phyloP scores from a whole-genome alignment of 1,140 invertebrate species.

The Aricia agestis region DNA sequence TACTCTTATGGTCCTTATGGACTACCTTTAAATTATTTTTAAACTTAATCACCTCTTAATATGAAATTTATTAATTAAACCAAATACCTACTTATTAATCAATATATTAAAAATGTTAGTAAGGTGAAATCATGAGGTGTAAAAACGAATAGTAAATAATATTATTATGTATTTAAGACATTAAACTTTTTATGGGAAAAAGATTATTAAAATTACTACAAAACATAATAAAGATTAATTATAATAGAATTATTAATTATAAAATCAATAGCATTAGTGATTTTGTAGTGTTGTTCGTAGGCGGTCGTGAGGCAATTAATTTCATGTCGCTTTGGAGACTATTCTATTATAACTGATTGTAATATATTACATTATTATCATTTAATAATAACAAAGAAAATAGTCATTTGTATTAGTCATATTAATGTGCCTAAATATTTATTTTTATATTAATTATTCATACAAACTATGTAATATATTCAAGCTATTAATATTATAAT shows the following conservation, averaged over 20 bases:
- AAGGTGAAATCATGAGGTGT: too few species aligned
- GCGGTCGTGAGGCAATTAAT: slow-evolving; percentile 7
- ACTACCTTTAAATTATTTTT: not conserved
- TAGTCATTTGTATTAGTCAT: not conserved
- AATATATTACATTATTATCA: slow-evolving; percentile 7
- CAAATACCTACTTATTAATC: not conserved
- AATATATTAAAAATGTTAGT: too few species aligned
- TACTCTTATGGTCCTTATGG: not conserved
- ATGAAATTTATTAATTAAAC: not conserved
- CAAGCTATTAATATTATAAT: not conserved
- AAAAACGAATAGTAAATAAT: too few species aligned
- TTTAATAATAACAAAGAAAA: not conserved
- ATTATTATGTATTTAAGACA: too few species aligned
- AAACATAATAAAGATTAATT: not conserved
- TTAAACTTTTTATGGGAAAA: not conserved
- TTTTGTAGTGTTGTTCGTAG: not conserved
- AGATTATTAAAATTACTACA: not conserved
- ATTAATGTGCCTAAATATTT: slow-evolving; percentile 1
- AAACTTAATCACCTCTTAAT: not conserved
- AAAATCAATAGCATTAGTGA: not conserved
- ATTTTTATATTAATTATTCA: not conserved
- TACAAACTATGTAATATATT: not conserved
- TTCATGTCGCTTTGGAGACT: not conserved
- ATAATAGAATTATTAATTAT: not conserved
- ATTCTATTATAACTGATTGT: not conserved